A percentile compares a stretch with the other conserved stretches of the same genome.
These are phyloP conservation scores for Tachypleus tridentatus DNA, from an alignment of 1,140 invertebrate genomes.

Conservation along the genomic window DNA sequence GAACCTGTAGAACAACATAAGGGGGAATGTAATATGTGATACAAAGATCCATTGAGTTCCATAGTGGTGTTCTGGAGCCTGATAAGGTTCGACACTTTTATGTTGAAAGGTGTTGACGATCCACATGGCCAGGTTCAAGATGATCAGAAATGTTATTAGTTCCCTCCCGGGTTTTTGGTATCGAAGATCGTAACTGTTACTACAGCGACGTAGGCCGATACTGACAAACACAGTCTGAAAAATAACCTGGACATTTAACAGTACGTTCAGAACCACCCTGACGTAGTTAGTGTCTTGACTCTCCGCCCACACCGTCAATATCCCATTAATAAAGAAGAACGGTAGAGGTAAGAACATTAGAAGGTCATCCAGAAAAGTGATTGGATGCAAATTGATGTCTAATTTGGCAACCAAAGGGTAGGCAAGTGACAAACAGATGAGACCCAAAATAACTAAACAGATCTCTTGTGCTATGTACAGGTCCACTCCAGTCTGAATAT, in stretches of 20 bases:
- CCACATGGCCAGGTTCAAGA: constrained; percentile 70
- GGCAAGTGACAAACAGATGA: constrained; percentile 35
- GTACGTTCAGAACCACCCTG: constrained; percentile 6
- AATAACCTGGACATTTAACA: constrained; percentile 28
- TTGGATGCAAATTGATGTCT: constrained; percentile 46
- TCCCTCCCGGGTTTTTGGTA: constrained; percentile 59
- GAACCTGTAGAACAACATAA: constrained; percentile 69
- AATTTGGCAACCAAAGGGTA: constrained; percentile 46
- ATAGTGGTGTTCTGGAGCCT: constrained; percentile 52
- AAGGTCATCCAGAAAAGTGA: constrained; percentile 51
- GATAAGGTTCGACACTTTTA: constrained; percentile 47
- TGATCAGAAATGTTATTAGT: constrained; percentile 59
- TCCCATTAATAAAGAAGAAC: constrained; percentile 54
- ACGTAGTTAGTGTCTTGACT: constrained; percentile 26
- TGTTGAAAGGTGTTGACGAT: constrained; percentile 65
- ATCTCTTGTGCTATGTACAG: constrained; percentile 23
- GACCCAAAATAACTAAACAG: constrained; percentile 38
- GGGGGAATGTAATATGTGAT: constrained; percentile 56
- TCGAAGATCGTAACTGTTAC: constrained; percentile 48
- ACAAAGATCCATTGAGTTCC: constrained; percentile 60
- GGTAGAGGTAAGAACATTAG: constrained; percentile 55
- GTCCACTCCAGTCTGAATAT: constrained; percentile 22
- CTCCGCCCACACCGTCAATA: constrained; percentile 36
- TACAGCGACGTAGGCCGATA: constrained; percentile 56
- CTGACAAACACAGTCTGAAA: constrained; percentile 62